Evolutionary conservation across 2,113 vertebrate genomes (phyloP).

Genomic region (Pygathrix nemaeus): DNA sequence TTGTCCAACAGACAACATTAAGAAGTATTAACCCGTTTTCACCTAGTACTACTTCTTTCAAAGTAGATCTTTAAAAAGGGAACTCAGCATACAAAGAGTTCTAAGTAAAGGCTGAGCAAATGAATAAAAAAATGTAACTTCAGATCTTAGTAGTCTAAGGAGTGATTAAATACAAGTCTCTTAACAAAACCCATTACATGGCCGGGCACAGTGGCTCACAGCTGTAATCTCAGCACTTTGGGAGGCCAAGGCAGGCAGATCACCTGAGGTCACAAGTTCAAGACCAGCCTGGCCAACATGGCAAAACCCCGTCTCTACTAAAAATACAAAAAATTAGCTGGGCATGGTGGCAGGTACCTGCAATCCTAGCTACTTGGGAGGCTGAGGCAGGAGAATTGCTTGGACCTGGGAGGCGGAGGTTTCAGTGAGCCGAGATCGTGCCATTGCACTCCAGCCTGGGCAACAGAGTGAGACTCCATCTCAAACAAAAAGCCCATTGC

Average conservation of each 20-base stretch:
- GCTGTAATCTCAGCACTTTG: not conserved
- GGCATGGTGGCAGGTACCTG: too few species aligned
- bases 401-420: too few species aligned
- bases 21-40: not conserved
- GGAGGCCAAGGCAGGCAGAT: not conserved
- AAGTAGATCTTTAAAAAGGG: not conserved
- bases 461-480: too few species aligned
- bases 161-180: not conserved
- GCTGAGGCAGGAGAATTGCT: too few species aligned
- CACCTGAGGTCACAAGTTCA: not conserved
- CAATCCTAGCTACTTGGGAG: too few species aligned
- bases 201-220: not conserved
- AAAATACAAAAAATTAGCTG: not conserved
- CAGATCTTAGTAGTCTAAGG: not conserved
- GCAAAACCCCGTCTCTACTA: not conserved
- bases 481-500: not conserved
- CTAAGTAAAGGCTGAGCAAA: not conserved
- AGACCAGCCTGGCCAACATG: not conserved
- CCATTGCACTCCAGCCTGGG: too few species aligned
- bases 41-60: not conserved
- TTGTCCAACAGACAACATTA: not conserved
- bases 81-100: not conserved
- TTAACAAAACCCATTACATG: not conserved
- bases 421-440: too few species aligned
- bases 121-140: conserved; percentile 15